Evolutionary conservation across 2,797 vertebrate species (phyloP).

Genomic region (Emydoidea blandingii): DNA sequence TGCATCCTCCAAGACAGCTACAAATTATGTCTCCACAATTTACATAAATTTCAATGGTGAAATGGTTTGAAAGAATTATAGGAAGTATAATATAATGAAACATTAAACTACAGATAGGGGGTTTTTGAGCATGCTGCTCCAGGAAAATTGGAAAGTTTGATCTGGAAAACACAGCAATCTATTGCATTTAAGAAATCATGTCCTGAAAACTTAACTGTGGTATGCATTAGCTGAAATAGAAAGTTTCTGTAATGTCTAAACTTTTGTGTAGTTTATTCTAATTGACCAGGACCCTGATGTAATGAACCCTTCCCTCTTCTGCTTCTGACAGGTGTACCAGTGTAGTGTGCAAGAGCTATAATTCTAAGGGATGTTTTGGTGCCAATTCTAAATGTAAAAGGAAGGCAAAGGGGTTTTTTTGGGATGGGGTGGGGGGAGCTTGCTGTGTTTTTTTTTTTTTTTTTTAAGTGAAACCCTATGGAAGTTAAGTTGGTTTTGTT

Average conservation of each 20-base stretch:
- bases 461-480: neutral
- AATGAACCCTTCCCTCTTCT: neutral
- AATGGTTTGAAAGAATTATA: conserved; percentile 15
- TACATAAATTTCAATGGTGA: neutral
- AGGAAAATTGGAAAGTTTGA: neutral
- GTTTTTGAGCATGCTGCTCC: neutral
- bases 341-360: neutral
- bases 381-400: neutral
- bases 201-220: neutral
- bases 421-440: no score
- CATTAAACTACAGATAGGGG: neutral
- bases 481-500: neutral
- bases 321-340: neutral
- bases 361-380: neutral
- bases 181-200: neutral
- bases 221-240: neutral
- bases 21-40: conserved; percentile 18
- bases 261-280: neutral
- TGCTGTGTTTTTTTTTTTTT: neutral
- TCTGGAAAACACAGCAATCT: neutral
- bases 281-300: neutral
- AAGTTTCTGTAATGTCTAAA: neutral
- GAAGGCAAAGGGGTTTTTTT: neutral
- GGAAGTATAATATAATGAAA: neutral
- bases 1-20: neutral